These are phyloP conservation scores for Panagrolaimus sp. DNA, from an alignment of 1,140 invertebrate species.

Conservation along the genomic window DNA sequence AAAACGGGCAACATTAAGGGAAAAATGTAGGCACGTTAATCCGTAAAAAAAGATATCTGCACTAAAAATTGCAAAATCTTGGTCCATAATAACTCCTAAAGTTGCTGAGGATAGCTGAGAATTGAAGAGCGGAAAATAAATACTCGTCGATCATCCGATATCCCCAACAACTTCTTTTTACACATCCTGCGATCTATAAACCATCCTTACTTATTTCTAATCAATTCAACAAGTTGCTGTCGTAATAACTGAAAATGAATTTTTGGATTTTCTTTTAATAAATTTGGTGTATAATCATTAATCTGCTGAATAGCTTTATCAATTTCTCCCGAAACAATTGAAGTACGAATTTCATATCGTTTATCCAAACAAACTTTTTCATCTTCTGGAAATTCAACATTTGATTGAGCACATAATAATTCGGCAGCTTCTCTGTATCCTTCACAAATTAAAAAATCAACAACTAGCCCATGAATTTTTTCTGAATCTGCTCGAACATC, in stretches of 20 bases:
- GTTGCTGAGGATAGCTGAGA: too few relatives aligned
- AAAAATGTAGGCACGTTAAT: too few relatives aligned
- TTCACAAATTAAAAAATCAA: slow-evolving; percentile 38
- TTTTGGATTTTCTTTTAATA: slow-evolving; percentile 87
- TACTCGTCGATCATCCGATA: neutral
- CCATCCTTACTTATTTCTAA: slow-evolving; percentile 32
- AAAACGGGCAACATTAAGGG: neutral
- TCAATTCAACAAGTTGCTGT: slow-evolving; percentile 39
- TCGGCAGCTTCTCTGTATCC: slow-evolving; percentile 34
- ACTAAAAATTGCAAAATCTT: too few relatives aligned
- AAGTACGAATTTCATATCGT: slow-evolving; percentile 84
- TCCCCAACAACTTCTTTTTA: neutral
- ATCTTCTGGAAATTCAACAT: neutral
- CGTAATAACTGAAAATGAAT: slow-evolving; percentile 86
- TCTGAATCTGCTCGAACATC: neutral
- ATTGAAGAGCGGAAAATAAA: too few relatives aligned
- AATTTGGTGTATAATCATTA: slow-evolving; percentile 85
- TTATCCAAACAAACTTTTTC: slow-evolving; percentile 75
- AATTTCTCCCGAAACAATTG: slow-evolving; percentile 84
- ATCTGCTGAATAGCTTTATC: slow-evolving; percentile 86
- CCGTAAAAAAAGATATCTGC: too few relatives aligned
- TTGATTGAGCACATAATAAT: slow-evolving; percentile 15
- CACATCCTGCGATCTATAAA: slow-evolving; percentile 12
- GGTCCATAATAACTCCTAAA: too few relatives aligned
- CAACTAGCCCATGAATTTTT: slow-evolving; percentile 39